phyloP scores from a whole-genome alignment of 2,113 vertebrate species.

The Salvator merianae region DNA sequence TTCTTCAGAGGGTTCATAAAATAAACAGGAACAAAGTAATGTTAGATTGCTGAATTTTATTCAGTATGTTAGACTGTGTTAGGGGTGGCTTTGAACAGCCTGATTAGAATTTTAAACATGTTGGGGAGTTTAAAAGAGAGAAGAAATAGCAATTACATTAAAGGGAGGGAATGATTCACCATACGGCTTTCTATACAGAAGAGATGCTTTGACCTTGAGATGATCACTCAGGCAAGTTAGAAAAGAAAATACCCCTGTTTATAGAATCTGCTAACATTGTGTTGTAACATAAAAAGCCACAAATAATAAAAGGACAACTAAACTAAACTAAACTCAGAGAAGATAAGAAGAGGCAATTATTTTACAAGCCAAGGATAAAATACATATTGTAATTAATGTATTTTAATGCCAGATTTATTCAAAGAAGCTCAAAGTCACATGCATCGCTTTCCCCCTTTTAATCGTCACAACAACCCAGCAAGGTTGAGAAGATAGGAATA shows the following conservation, averaged over 20 bases:
- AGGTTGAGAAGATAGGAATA: neutral
- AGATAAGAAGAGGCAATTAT: conserved; percentile 14
- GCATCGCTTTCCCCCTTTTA: neutral
- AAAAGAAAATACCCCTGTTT: conserved; percentile 41
- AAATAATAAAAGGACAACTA: conserved; percentile 27
- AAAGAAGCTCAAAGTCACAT: neutral
- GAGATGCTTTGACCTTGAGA: conserved; percentile 71
- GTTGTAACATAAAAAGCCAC: conserved; percentile 21
- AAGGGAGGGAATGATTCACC: conserved; percentile 29
- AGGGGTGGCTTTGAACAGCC: conserved; percentile 40
- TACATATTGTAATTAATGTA: neutral
- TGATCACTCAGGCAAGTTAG: conserved; percentile 47
- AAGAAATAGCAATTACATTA: conserved; percentile 38
- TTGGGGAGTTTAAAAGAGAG: conserved; percentile 64
- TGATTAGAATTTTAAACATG: conserved; percentile 75
- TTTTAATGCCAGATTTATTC: conserved; percentile 3
- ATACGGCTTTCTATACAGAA: conserved; percentile 44
- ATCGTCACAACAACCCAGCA: neutral
- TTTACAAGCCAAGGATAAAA: neutral
- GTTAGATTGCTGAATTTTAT: conserved; percentile 61
- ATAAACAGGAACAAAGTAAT: conserved; percentile 65
- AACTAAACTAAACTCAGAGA: neutral
- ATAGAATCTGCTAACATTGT: neutral
- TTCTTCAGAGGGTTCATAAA: conserved; percentile 62
- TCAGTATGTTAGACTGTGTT: conserved; percentile 51